Conservation (phyloP, 2,888 invertebrate species). For the Lasioglossum villosulum region DNA sequence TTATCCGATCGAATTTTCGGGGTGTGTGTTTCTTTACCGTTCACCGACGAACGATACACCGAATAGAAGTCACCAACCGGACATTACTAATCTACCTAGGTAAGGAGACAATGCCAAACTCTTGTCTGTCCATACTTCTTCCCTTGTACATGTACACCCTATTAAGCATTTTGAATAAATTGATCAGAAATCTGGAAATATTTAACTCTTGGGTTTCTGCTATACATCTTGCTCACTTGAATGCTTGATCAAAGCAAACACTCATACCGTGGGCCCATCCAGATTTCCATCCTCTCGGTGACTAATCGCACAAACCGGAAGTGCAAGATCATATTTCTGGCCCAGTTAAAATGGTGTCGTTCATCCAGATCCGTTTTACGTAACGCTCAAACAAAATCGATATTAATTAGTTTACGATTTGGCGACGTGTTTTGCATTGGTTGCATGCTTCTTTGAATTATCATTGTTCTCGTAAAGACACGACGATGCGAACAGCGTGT, state of each 20-base stretch:
- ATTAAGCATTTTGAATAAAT: conserved; percentile 81
- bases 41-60: conserved; percentile 62
- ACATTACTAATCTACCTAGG: conserved; percentile 79
- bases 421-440: not conserved
- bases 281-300: conserved; percentile 80
- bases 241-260: conserved; percentile 68
- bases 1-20: conserved; percentile 53
- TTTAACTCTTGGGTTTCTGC: conserved; percentile 81
- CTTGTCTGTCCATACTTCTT: conserved; percentile 80
- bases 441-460: conserved; percentile 11
- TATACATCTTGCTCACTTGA: conserved; percentile 71
- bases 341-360: conserved; percentile 67
- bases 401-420: conserved; percentile 6
- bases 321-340: conserved; percentile 44
- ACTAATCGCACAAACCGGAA: conserved; percentile 63
- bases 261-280: conserved; percentile 74
- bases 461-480: not conserved
- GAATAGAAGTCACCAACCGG: conserved; percentile 69
- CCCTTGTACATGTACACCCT: conserved; percentile 82
- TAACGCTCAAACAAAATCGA: not conserved
- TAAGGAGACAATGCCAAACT: conserved; percentile 76
- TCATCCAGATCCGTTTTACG: conserved; percentile 12
- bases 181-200: conserved; percentile 82
- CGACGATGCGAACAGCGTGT: not conserved
- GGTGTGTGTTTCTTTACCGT: conserved; percentile 60